Conservation (phyloP, 2,888 invertebrate genomes). For the Drosophila testacea region DNA sequence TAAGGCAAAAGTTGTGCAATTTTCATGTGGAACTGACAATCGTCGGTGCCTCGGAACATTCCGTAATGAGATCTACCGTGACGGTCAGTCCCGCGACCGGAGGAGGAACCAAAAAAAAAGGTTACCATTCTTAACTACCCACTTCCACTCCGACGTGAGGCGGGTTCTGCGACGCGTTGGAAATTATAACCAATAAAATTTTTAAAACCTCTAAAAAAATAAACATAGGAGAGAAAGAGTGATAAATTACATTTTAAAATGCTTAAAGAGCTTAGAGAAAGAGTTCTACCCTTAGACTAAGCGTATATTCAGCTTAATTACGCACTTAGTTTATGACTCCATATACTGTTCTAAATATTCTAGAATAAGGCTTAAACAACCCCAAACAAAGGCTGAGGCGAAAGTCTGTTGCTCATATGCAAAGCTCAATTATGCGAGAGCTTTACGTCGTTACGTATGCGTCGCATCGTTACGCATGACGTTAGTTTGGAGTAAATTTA, state of each 20-base stretch:
- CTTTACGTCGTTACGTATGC: slow-evolving; percentile 63
- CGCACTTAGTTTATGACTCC: slow-evolving; percentile 80
- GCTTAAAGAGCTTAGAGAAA: slow-evolving; percentile 11
- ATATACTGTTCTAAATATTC: slow-evolving; percentile 57
- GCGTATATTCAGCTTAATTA: slow-evolving; percentile 69
- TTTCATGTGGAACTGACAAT: slow-evolving; percentile 82
- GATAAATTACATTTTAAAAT: slow-evolving; percentile 55
- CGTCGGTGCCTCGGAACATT: slow-evolving; percentile 51
- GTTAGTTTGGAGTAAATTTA: slow-evolving; percentile 78
- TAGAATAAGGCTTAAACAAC: slow-evolving; percentile 21
- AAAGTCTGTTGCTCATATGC: slow-evolving; percentile 49
- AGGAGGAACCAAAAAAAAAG: slow-evolving; percentile 31
- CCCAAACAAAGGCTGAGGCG: slow-evolving; percentile 9
- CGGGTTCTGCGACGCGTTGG: slow-evolving; percentile 31
- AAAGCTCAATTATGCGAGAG: slow-evolving; percentile 70
- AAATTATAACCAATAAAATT: slow-evolving; percentile 78
- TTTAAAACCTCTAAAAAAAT: slow-evolving; percentile 49
- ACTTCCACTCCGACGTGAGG: slow-evolving; percentile 40
- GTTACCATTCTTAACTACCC: slow-evolving; percentile 46
- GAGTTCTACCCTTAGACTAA: slow-evolving; percentile 4
- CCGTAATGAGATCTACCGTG: slow-evolving; percentile 64
- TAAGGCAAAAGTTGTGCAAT: slow-evolving; percentile 81
- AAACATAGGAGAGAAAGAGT: slow-evolving; percentile 31
- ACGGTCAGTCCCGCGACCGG: slow-evolving; percentile 28
- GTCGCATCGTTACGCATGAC: slow-evolving; percentile 49